These are phyloP conservation scores for Myotis yumanensis DNA, from an alignment of 2,113 vertebrate species.

Conservation along the genomic window DNA sequence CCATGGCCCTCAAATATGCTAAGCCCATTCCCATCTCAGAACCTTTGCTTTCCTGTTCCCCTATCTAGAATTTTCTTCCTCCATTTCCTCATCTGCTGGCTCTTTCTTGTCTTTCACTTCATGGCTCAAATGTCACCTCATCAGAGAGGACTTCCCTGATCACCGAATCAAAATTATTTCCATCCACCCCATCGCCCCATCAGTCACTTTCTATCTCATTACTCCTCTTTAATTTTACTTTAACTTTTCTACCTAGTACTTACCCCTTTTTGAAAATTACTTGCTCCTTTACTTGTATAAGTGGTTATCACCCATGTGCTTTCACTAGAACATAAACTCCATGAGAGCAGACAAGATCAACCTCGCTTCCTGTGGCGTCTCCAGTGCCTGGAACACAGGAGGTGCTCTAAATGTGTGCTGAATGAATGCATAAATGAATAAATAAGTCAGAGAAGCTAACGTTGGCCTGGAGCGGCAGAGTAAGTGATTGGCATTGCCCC, in stretches of 20 bases:
- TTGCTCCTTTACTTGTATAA: not conserved
- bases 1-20: not conserved
- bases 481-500: conserved; percentile 51
- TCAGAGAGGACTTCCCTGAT: not conserved
- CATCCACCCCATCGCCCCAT: not conserved
- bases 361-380: not conserved
- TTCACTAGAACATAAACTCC: not conserved
- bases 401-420: not conserved
- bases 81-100: not conserved
- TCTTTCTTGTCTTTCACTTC: not conserved
- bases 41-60: not conserved
- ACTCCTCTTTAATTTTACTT: not conserved
- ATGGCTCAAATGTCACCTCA: not conserved
- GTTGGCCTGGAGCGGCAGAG: not conserved
- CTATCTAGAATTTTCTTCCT: not conserved
- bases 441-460: not conserved
- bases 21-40: not conserved
- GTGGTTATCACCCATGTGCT: not conserved
- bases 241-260: not conserved
- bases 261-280: not conserved
- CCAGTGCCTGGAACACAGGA: not conserved
- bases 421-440: not conserved
- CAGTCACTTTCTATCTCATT: not conserved
- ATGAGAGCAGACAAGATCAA: not conserved
- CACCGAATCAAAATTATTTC: not conserved